Evolutionary conservation across 2,888 invertebrate genomes (phyloP).

Genomic region (Psylliodes chrysocephalus): DNA sequence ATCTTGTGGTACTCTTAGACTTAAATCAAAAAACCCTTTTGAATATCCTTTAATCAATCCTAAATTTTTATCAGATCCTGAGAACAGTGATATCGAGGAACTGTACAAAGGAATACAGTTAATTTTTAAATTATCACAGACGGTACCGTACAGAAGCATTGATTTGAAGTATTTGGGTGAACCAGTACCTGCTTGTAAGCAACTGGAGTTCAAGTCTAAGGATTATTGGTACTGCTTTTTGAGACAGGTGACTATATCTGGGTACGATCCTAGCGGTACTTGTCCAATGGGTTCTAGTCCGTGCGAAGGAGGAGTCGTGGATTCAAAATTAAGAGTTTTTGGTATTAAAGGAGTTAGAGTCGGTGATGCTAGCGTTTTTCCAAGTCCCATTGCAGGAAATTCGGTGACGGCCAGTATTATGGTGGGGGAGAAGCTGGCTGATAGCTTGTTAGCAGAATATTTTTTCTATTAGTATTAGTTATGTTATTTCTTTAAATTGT

Average conservation of each 20-base stretch:
- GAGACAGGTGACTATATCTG: slow-evolving; percentile 46
- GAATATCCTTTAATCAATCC: slow-evolving; percentile 71
- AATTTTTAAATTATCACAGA: slow-evolving; percentile 62
- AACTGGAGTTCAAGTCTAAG: slow-evolving; percentile 66
- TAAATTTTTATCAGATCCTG: slow-evolving; percentile 69
- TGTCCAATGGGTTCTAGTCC: slow-evolving; percentile 57
- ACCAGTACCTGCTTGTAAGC: slow-evolving; percentile 40
- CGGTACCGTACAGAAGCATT: slow-evolving; percentile 66
- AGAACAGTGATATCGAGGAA: slow-evolving; percentile 63
- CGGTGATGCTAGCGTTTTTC: slow-evolving; percentile 73
- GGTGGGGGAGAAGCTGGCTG: slow-evolving; percentile 76
- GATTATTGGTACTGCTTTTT: slow-evolving; percentile 75
- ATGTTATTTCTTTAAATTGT: too few species aligned
- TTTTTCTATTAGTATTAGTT: too few species aligned
- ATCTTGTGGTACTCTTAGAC: slow-evolving; percentile 71
- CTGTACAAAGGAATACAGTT: slow-evolving; percentile 66
- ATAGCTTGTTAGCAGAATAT: slow-evolving; percentile 68
- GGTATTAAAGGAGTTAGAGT: slow-evolving; percentile 68
- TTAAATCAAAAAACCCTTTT: slow-evolving; percentile 40
- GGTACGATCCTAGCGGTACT: slow-evolving; percentile 75
- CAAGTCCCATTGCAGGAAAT: slow-evolving; percentile 62
- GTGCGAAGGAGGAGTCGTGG: slow-evolving; percentile 71
- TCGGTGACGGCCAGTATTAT: slow-evolving; percentile 75
- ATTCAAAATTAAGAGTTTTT: slow-evolving; percentile 69
- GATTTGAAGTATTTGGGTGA: slow-evolving; percentile 57